Conservation (phyloP, 1,140 invertebrate species). For the Harlomillsia oculata region DNA sequence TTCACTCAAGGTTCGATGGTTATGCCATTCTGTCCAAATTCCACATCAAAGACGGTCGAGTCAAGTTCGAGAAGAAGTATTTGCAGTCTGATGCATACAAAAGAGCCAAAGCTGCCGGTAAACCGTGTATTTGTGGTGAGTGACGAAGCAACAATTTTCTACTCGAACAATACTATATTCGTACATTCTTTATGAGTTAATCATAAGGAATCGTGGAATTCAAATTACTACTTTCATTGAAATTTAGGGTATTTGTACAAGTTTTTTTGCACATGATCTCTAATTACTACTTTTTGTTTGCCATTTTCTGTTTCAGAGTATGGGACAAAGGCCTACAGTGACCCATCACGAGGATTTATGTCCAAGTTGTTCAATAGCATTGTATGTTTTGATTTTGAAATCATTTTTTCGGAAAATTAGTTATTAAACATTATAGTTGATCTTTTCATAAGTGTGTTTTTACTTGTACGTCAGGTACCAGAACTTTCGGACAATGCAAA, state of each 20-base stretch:
- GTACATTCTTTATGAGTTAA: too few species aligned
- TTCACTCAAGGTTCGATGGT: conserved; percentile 25
- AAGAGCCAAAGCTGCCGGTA: conserved; percentile 38
- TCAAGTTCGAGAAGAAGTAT: conserved; percentile 35
- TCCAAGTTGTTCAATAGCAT: conserved; percentile 36
- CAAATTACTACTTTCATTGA: too few species aligned
- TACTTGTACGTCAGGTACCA: conserved; percentile 24
- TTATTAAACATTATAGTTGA: not conserved
- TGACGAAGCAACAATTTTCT: too few species aligned
- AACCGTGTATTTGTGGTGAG: conserved; percentile 41
- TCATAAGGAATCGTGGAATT: too few species aligned
- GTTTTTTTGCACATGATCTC: too few species aligned
- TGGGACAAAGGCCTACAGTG: conserved; percentile 41
- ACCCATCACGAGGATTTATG: conserved; percentile 41
- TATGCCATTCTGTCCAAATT: conserved; percentile 39
- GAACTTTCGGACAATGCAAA: conserved; percentile 43
- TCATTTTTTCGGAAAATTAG: not conserved
- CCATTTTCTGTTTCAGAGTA: conserved; percentile 43
- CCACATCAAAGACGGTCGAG: conserved; percentile 36
- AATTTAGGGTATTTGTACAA: too few species aligned
- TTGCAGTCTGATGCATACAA: conserved; percentile 35
- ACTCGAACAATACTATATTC: too few species aligned
- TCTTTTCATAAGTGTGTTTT: not conserved
- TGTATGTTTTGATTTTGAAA: conserved; percentile 22
- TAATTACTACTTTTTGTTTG: too few species aligned